Evolutionary conservation across 2,113 vertebrate species (phyloP).

Genomic region (Junco hyemalis): DNA sequence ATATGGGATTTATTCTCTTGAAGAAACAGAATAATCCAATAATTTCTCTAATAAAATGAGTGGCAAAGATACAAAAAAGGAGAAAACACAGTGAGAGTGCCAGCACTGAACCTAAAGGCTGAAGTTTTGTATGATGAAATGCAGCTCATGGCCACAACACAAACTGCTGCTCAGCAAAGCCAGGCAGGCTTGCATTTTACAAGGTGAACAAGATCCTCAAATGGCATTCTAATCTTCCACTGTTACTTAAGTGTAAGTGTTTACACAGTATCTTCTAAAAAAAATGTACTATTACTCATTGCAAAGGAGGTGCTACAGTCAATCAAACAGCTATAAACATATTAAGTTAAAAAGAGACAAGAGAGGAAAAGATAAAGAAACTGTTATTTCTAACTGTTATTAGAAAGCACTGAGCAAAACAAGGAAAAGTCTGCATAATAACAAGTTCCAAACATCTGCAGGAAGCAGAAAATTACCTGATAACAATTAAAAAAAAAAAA

Average conservation of each 20-base stretch:
- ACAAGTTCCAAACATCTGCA: not conserved
- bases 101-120: not conserved
- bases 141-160: not conserved
- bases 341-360: not conserved
- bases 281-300: not conserved
- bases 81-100: rapidly evolving
- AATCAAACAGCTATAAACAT: not conserved
- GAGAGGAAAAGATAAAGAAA: not conserved
- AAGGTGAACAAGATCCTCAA: not conserved
- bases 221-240: not conserved
- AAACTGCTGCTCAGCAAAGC: not conserved
- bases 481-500: not conserved
- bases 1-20: not conserved
- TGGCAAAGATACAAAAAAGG: not conserved
- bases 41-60: not conserved
- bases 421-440: not conserved
- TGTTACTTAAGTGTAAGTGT: not conserved
- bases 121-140: not conserved
- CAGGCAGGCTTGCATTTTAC: not conserved
- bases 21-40: not conserved
- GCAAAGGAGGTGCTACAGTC: not conserved
- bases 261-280: not conserved
- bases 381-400: not conserved
- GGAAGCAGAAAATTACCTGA: not conserved
- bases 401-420: not conserved